Evolutionary conservation across 1,140 invertebrate genomes (phyloP), one percentile per base, ranked within the genome.

Genomic region (Drosophila miranda): DNA sequence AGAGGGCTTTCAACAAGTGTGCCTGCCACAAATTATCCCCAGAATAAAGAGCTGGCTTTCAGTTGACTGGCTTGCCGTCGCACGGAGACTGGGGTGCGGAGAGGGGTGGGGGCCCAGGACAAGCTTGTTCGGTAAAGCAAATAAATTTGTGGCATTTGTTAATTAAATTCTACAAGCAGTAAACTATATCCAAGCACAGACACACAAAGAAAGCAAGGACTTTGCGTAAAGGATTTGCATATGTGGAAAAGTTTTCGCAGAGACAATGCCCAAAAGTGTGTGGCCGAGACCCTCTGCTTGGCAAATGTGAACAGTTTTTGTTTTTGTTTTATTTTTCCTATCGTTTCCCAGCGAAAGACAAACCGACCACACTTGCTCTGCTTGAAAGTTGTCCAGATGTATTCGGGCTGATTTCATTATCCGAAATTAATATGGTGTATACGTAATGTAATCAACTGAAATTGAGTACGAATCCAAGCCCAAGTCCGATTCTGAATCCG

Each of bases 81-180:
- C 28, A 6, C 6, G 2, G 28, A 2, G 28, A 5, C 23, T 5
- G 23, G 34, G 11, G 9, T 4, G 3, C 1, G 1, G 34, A 34
- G 30, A 34, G 30, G 9, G 4, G 34, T 4, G 34, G 11, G 34
- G 11, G 16, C 8, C 4, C 19, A 11, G 14, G 26, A 16, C 49
- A 5, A 50, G 49, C 30, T 49, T 13, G 23, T 28, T 28, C 14
- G 48, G 26, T 21, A n/a, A 50, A 16, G 26, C 43, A 72, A 71
- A 72, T 73, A 72, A 55, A 72, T 62, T 50, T 72, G 68, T 41
- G 57, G 68, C 58, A 61, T 62, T 72, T 62, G 68, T 72, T 72
- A 72, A 72, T 72, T 72, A 72, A 72, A 72, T 72, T 72, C 68
- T 53, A 4, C n/a, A 26, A 38, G 34, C 34, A 13, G 16, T 34